Evolutionary conservation across 1,140 invertebrate species (phyloP).

Genomic region (Drosophila guanche): DNA sequence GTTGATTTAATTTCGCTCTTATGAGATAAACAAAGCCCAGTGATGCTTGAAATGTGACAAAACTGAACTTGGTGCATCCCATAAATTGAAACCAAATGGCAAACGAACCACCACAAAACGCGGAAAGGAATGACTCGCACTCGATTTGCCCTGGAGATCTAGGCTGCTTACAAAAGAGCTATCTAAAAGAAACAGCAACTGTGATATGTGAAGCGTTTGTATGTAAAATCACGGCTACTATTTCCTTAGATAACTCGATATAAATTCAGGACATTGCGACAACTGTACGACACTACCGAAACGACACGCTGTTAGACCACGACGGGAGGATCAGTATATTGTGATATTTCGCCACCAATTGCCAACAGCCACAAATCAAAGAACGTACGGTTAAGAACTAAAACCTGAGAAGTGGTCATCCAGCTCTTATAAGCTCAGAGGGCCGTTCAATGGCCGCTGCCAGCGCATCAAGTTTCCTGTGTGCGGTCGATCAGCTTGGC

Average conservation of each 20-base stretch:
- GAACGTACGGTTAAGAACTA: constrained; percentile 57
- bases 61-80: constrained; percentile 85
- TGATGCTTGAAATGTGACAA: constrained; percentile 84
- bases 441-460: constrained; percentile 73
- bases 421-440: constrained; percentile 70
- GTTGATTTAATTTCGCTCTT: constrained; percentile 70
- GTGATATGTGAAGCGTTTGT: constrained; percentile 73
- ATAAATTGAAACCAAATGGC: constrained; percentile 74
- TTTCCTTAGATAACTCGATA: constrained; percentile 84
- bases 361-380: constrained; percentile 11
- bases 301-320: no score
- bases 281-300: no score
- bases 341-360: neutral
- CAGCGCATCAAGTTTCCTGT: constrained; percentile 72
- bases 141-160: constrained; percentile 7
- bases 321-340: neutral
- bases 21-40: constrained; percentile 87
- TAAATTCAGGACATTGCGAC: constrained; percentile 51
- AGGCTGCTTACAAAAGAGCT: constrained; percentile 83
- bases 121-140: neutral
- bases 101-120: neutral
- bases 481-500: constrained; percentile 40
- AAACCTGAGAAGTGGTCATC: constrained; percentile 59
- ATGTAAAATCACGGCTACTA: constrained; percentile 83
- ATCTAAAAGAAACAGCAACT: constrained; percentile 84